Evolutionary conservation across 2,113 vertebrate species (phyloP).

Genomic region (Lucifuga dentata): DNA sequence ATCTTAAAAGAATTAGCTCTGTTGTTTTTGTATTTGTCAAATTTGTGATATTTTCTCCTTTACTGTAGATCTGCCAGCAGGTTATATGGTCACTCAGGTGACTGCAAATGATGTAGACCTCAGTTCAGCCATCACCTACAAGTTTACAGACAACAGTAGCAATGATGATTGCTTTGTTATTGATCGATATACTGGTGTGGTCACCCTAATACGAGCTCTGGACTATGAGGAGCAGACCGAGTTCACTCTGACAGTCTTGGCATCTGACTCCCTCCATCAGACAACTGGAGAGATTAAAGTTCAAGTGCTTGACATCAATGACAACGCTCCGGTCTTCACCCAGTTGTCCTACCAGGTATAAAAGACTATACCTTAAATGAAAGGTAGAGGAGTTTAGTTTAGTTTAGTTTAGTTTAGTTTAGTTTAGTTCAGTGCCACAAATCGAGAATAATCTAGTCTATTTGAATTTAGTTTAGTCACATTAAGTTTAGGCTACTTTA

Average conservation of each 20-base stretch:
- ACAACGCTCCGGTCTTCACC: conserved; percentile 90
- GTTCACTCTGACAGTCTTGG: conserved; percentile 79
- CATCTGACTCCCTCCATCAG: conserved; percentile 88
- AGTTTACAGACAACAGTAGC: conserved; percentile 79
- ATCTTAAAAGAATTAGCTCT: not conserved
- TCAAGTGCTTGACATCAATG: conserved; percentile 89
- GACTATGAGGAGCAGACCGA: conserved; percentile 88
- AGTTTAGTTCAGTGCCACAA: too few relatives aligned
- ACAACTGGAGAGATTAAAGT: conserved; percentile 83
- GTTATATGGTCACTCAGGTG: conserved; percentile 85
- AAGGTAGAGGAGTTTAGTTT: too few relatives aligned
- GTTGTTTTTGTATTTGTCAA: not conserved
- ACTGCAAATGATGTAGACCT: conserved; percentile 88
- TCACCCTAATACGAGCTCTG: conserved; percentile 83
- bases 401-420: too few relatives aligned
- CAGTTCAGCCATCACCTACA: conserved; percentile 86
- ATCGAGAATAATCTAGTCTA: too few relatives aligned
- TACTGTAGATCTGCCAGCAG: conserved; percentile 86
- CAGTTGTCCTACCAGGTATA: conserved; percentile 87
- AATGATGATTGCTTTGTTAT: conserved; percentile 85
- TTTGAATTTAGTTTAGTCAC: too few relatives aligned
- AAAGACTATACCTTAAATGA: not conserved
- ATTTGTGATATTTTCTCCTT: not conserved
- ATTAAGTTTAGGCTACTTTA: too few relatives aligned
- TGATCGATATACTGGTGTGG: conserved; percentile 82